These are phyloP conservation scores for Pollenia angustigena DNA, from an alignment of 2,888 invertebrate species.

Conservation along the genomic window DNA sequence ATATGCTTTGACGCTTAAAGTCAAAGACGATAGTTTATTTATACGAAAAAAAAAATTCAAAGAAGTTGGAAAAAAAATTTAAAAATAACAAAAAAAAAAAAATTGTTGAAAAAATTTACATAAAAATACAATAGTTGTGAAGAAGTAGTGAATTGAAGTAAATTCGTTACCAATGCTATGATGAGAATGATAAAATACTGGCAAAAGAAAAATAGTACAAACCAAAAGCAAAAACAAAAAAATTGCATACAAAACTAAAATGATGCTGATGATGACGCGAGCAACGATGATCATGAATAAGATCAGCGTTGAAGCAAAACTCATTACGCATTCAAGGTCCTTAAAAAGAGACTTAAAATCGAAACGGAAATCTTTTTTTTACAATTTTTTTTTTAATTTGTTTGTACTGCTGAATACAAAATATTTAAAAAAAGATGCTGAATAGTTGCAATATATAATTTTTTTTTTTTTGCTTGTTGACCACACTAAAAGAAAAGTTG, in stretches of 20 bases:
- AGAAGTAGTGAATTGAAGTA: conserved; percentile 39
- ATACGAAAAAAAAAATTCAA: conserved; percentile 52
- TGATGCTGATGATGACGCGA: conserved; percentile 54
- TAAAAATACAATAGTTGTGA: conserved; percentile 69
- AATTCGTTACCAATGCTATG: conserved; percentile 54
- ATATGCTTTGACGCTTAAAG: conserved; percentile 73
- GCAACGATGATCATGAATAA: conserved; percentile 62
- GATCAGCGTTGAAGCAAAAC: conserved; percentile 73
- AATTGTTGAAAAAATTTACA: conserved; percentile 55
- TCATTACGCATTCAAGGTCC: conserved; percentile 83
- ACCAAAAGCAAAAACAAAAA: conserved; percentile 41
- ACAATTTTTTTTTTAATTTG: conserved; percentile 1
- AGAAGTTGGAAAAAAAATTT: conserved; percentile 20
- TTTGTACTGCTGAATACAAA: conserved; percentile 28
- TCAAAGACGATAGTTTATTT: conserved; percentile 67
- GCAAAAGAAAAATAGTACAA: conserved; percentile 33
- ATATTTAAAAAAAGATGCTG: conserved; percentile 58
- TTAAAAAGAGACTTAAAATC: conserved; percentile 73
- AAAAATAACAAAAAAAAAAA: conserved; percentile 32
- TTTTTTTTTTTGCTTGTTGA: conserved; percentile 45
- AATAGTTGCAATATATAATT: conserved; percentile 17
- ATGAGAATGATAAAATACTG: conserved; percentile 60
- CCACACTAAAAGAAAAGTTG: conserved; percentile 50
- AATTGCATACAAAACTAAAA: conserved; percentile 35
- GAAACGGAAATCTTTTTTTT: conserved; percentile 73